Base-by-base conservation (phyloP, 2,888 invertebrate genomes). In the Piscicola geometra region DNA sequence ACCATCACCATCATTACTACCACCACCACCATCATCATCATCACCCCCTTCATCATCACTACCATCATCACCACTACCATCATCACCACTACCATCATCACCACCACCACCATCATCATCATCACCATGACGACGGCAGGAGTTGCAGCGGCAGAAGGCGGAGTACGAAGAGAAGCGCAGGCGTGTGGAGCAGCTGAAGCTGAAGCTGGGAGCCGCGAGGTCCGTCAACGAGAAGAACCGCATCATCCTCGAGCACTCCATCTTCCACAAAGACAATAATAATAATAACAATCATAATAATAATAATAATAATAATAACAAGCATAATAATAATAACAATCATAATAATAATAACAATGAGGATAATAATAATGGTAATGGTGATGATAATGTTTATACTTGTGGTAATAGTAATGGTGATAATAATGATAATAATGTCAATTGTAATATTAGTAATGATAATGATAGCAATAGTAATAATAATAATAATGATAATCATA, bases 151-250 rank as follows among this genome's bases (percentile, higher is more conserved):
- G 76, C 84, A 85, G 79, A 84, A 84, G 75, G 78, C 81, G 12
- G 84, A 84, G 9, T 84, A 84, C 76, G 84, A 84, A 75, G 80
- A 81, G 70, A 81, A 81, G 72, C 85, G 84, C 79, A 83, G 82
- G 76, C 78, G 80, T 28, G 84, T 84, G 2, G 85, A 83, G 71
- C 82, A 82, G 75, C 35, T 76, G 50, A 76, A 71, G 41, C 50
- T 41, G 56, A 73, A 33, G 67, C 30, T 76, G 64, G 76, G 71
- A 30, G 52, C 64, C 18, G 71, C 71, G 18, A 28, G 41, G 60
- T 56, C 60, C n/a, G 60, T 56, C n/a, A 56, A 56, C 25, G 60
- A 56, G 60, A 56, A 56, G n/a, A 56, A 56, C 25, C 60, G 60
- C 21, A 56, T 56, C 25, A 56, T 56, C n/a, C 60, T 56, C 21